Evolutionary conservation across 2,888 invertebrate species (phyloP).

Genomic region (Nematopogon swammerdamellus): DNA sequence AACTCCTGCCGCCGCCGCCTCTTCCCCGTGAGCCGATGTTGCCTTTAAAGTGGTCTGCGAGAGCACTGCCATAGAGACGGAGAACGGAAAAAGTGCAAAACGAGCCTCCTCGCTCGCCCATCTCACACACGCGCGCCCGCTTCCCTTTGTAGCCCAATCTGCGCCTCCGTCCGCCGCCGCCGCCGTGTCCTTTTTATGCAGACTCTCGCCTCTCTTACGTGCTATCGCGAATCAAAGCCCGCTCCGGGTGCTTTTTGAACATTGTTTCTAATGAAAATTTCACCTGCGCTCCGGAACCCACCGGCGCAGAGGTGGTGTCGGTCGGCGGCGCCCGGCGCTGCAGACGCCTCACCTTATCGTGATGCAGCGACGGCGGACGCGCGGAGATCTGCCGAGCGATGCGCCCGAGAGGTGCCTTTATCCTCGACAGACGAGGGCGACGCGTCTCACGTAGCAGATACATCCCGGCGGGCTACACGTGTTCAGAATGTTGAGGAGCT

Average conservation of each 20-base stretch:
- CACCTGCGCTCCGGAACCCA: slow-evolving; percentile 19
- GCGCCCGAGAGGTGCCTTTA: slow-evolving; percentile 21
- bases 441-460: background rate
- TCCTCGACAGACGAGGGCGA: background rate
- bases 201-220: slow-evolving; percentile 48
- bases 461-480: background rate
- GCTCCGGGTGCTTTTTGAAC: slow-evolving; percentile 31
- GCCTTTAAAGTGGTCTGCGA: slow-evolving; percentile 55
- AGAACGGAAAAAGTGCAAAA: slow-evolving; percentile 53
- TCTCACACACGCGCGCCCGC: too few relatives aligned
- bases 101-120: background rate
- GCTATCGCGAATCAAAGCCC: slow-evolving; percentile 51
- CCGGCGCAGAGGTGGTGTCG: slow-evolving; percentile 14
- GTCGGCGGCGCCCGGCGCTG: slow-evolving; percentile 26
- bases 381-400: slow-evolving; percentile 27
- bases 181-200: slow-evolving; percentile 47
- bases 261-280: slow-evolving; percentile 52
- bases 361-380: slow-evolving; percentile 30
- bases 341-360: slow-evolving; percentile 43
- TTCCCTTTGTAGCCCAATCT: slow-evolving; percentile 55
- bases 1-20: slow-evolving; percentile 5
- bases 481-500: background rate
- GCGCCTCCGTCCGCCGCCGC: slow-evolving; percentile 37
- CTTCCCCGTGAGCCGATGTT: slow-evolving; percentile 11
- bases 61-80: slow-evolving; percentile 43